Evolutionary conservation across 2,888 invertebrate species (phyloP), one percentile per base, ranked within the genome.

Genomic region (Phyllotreta cruciferae): DNA sequence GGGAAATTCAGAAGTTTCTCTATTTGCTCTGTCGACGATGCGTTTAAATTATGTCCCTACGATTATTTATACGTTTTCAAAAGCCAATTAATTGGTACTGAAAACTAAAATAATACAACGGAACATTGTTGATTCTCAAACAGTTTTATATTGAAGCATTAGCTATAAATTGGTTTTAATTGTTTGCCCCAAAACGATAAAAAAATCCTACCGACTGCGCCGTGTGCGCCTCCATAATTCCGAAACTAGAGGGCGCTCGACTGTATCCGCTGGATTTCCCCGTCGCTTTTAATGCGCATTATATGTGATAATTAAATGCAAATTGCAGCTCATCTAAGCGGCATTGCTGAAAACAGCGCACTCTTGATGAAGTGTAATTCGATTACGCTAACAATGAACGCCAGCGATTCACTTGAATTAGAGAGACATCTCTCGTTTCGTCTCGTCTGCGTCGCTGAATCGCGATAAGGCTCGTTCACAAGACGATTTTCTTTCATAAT

Each of bases 241-340:
- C 71, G 70, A 73, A 24, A 24, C 35, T 13, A 41, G 39, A 37
- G 52, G 52, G 52, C 52, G 37, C 56, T 39, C 73, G 76, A 75
- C 75, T 75, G 77, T 75, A 79, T 79, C 72, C 73, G 75, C 72
- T 75, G 77, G 73, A 73, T 73, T 74, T 73, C 75, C 74, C 74
- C 74, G 73, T 74, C 69, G 74, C 76, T 78, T 78, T 79, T 79
- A 79, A 79, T 79, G 77, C 80, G 80, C 79, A 80, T 81, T 81
- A 80, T 81, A 81, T 81, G 81, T 81, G 81, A 80, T 81, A 80
- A 81, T 81, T 80, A 80, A 80, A 81, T 81, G 80, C 79, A 81
- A 81, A 81, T 81, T 80, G 80, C 75, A 79, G 79, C 78, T 79
- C 80, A 80, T 80, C 81, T 80, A 79, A 79, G 80, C 80, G 79